A percentile compares a stretch with the other conserved stretches of the same genome.
Conservation (phyloP, 1,140 invertebrate genomes). For the Penaeus indicus region DNA sequence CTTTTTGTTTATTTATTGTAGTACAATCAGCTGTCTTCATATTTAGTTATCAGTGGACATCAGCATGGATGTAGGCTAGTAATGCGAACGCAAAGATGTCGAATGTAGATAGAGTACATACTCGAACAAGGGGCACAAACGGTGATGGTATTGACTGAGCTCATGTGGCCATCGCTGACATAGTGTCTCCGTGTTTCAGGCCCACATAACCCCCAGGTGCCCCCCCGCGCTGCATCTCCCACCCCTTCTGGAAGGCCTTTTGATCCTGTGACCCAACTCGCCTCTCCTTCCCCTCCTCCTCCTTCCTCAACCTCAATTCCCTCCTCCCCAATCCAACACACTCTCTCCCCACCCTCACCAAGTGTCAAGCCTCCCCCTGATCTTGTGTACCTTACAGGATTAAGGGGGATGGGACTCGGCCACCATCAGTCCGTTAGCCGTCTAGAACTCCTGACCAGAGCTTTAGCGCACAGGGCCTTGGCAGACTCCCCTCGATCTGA, state of each 20-base stretch:
- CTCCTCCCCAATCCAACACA: neutral
- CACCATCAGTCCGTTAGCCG: slow-evolving; percentile 27
- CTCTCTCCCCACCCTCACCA: neutral
- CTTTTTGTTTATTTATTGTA: no score
- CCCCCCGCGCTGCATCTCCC: slow-evolving; percentile 11
- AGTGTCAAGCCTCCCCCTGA: slow-evolving; percentile 19
- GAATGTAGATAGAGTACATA: no score
- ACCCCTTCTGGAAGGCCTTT: slow-evolving; percentile 2
- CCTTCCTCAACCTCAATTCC: slow-evolving; percentile 26
- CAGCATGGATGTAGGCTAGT: no score
- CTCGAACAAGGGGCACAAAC: neutral
- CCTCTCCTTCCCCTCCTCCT: neutral
- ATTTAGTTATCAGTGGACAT: no score
- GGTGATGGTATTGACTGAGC: slow-evolving; percentile 32
- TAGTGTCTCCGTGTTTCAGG: slow-evolving; percentile 48
- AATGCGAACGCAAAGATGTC: no score
- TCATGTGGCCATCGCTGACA: slow-evolving; percentile 31
- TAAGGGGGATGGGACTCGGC: slow-evolving; percentile 31
- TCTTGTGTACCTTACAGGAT: slow-evolving; percentile 32
- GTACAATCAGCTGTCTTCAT: no score
- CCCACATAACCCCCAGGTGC: slow-evolving; percentile 20
- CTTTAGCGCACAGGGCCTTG: neutral
- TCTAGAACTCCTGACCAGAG: slow-evolving; percentile 29
- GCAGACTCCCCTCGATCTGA: slow-evolving; percentile 3
- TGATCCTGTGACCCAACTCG: slow-evolving; percentile 4